Conservation (phyloP, 2,888 invertebrate genomes). For the Charanyca ferruginea region DNA sequence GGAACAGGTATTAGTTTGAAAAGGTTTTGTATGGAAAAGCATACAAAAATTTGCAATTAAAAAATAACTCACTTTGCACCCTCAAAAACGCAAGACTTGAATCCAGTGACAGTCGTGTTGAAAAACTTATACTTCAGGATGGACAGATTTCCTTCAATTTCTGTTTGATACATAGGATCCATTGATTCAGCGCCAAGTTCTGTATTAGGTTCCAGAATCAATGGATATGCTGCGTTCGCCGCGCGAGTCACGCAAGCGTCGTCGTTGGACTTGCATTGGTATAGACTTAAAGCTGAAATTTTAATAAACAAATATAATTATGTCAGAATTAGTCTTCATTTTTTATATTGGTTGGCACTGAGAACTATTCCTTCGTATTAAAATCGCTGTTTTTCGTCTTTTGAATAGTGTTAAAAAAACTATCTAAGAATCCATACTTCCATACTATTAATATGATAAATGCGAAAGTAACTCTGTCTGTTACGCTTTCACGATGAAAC, state of each 20-base stretch:
- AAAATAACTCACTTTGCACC: constrained; percentile 65
- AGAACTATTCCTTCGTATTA: too few species aligned
- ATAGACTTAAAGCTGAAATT: constrained; percentile 42
- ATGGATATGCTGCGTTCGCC: constrained; percentile 45
- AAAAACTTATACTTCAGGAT: constrained; percentile 66
- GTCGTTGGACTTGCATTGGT: constrained; percentile 68
- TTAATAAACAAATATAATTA: neutral
- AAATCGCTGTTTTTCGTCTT: too few species aligned
- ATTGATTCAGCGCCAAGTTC: constrained; percentile 61
- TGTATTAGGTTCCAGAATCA: constrained; percentile 63
- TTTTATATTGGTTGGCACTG: too few species aligned
- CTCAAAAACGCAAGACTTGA: constrained; percentile 67
- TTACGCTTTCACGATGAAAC: too few species aligned
- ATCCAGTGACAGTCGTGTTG: constrained; percentile 65
- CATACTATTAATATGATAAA: too few species aligned
- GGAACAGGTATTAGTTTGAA: too few species aligned
- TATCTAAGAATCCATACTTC: too few species aligned
- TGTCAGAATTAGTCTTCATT: too few species aligned
- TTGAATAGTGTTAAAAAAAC: too few species aligned
- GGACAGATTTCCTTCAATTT: constrained; percentile 65
- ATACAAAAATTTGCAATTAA: neutral
- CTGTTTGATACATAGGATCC: constrained; percentile 69
- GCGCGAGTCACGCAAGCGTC: constrained; percentile 63
- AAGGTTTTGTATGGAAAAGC: too few species aligned
- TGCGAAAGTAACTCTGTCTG: too few species aligned